Conservation (phyloP, 2,888 invertebrate species). For the Xanthia togata region DNA sequence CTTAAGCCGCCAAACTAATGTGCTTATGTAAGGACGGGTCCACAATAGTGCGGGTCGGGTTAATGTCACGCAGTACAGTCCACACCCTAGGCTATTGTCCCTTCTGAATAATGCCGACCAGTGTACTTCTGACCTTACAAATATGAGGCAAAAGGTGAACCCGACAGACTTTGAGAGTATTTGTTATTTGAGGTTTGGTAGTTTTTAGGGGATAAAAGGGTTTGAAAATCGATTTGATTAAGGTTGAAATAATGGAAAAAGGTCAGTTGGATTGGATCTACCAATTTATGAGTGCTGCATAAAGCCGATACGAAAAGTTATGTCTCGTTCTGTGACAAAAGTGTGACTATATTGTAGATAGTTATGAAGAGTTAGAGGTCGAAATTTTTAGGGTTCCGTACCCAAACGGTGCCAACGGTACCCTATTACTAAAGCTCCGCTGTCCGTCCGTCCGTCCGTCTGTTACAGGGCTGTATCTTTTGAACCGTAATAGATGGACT, state of each 20-base stretch:
- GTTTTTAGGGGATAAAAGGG: conserved; percentile 16
- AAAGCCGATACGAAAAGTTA: no score
- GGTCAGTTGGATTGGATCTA: no score
- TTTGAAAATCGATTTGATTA: conserved; percentile 30
- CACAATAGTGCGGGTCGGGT: conserved; percentile 57
- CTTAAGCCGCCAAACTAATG: conserved; percentile 46
- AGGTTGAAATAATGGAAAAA: conserved; percentile 2
- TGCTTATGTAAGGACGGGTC: conserved; percentile 48
- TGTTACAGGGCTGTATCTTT: no score
- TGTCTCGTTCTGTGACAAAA: no score
- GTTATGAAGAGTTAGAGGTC: no score
- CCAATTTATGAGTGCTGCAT: no score
- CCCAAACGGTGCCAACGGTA: no score
- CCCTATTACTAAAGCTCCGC: no score
- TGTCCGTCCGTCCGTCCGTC: no score
- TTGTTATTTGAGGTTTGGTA: conserved; percentile 43
- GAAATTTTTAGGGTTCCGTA: not conserved
- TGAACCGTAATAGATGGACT: no score
- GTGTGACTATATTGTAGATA: no score
- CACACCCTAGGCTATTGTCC: conserved; percentile 63
- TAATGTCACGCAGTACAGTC: conserved; percentile 63
- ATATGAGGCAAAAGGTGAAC: conserved; percentile 56
- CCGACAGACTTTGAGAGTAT: conserved; percentile 35
- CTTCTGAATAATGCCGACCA: conserved; percentile 57
- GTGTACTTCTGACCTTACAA: conserved; percentile 56